Conservation (phyloP, 2,797 vertebrate species). For the Lutjanus campechanus region DNA sequence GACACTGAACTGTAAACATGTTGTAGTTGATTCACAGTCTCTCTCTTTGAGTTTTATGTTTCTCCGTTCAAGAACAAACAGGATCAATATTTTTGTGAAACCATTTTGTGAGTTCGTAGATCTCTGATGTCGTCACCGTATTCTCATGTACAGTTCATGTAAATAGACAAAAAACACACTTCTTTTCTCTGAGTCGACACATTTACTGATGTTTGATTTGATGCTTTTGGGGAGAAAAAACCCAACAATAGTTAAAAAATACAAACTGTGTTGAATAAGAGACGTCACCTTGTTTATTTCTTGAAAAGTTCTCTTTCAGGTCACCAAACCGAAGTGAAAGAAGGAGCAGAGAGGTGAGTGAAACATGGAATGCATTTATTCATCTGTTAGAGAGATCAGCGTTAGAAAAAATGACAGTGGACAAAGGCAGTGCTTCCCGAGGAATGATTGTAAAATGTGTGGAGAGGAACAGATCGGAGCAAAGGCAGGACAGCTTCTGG, state of each 20-base stretch:
- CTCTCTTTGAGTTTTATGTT: neutral
- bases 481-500: conserved; percentile 40
- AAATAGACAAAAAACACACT: conserved; percentile 15
- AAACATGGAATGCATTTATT: conserved; percentile 87
- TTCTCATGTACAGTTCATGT: conserved; percentile 43
- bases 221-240: neutral
- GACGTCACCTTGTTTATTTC: neutral
- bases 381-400: conserved; percentile 82
- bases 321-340: neutral
- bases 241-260: conserved; percentile 33
- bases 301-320: neutral
- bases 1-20: too few species aligned
- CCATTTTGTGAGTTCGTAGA: neutral
- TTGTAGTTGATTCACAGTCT: too few species aligned
- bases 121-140: neutral
- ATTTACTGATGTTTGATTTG: conserved; percentile 6
- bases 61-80: neutral
- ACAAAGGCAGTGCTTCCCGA: conserved; percentile 70
- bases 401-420: conserved; percentile 78
- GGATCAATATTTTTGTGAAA: neutral
- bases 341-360: conserved; percentile 36
- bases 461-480: conserved; percentile 48
- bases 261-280: conserved; percentile 25
- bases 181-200: conserved; percentile 1
- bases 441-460: conserved; percentile 61